phyloP scores from a whole-genome alignment of 1,140 invertebrate species.

The Aleiodes sp. region DNA sequence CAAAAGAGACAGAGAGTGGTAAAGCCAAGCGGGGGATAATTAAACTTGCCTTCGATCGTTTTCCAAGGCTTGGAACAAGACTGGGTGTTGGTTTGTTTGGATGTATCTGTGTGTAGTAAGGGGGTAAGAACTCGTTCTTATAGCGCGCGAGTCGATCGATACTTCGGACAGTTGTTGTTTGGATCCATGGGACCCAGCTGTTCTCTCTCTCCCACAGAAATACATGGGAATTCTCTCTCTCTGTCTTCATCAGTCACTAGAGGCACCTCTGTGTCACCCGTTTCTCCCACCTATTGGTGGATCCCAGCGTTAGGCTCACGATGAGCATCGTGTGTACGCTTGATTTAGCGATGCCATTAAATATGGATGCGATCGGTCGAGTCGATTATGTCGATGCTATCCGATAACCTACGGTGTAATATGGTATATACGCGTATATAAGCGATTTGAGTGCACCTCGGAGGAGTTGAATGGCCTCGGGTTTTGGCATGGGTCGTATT shows the following conservation, averaged over 20 bases:
- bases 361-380: conserved; percentile 14
- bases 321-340: conserved; percentile 17
- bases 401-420: background rate
- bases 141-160: background rate
- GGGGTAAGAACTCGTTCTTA: background rate
- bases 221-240: background rate
- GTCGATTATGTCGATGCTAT: conserved; percentile 13
- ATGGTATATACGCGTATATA: conserved; percentile 2
- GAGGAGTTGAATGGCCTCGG: background rate
- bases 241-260: background rate
- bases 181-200: too few species aligned
- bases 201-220: too few species aligned
- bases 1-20: conserved; percentile 43
- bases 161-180: background rate
- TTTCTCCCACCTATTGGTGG: background rate
- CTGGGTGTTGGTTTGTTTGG: too few species aligned
- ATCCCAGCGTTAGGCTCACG: background rate
- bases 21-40: conserved; percentile 46
- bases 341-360: conserved; percentile 21
- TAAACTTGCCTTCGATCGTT: conserved; percentile 47
- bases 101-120: background rate
- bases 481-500: background rate
- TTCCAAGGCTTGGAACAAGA: conserved; percentile 22
- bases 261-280: background rate
- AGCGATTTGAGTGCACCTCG: conserved; percentile 2